phyloP scores from a whole-genome alignment of 2,113 vertebrate genomes.

The Lagopus leucura region DNA sequence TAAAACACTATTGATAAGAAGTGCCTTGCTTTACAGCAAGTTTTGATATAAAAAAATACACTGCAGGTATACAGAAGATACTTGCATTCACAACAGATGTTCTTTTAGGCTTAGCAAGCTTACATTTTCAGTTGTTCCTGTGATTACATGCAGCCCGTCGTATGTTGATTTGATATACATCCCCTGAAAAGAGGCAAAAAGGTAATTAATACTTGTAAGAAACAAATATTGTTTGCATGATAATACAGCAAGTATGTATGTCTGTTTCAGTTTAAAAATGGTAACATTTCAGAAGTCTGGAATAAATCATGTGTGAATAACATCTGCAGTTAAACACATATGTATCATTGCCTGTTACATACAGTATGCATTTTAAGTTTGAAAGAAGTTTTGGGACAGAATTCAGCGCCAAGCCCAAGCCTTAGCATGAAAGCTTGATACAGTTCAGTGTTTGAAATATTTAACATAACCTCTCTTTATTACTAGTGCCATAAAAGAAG shows the following conservation, averaged over 20 bases:
- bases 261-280: neutral
- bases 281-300: neutral
- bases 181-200: constrained; percentile 68
- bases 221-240: neutral
- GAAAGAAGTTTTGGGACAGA: neutral
- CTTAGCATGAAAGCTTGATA: neutral
- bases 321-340: neutral
- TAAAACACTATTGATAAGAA: neutral
- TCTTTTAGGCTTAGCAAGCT: constrained; percentile 17
- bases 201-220: neutral
- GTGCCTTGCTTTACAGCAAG: neutral
- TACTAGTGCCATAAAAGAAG: neutral
- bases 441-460: neutral
- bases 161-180: constrained; percentile 88
- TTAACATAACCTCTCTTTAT: neutral
- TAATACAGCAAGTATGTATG: neutral
- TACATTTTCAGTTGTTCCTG: constrained; percentile 86
- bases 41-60: neutral
- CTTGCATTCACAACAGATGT: neutral
- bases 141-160: constrained; percentile 84
- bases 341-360: neutral
- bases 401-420: neutral
- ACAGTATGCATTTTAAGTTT: neutral
- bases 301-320: neutral
- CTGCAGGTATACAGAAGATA: neutral